A percentile compares a stretch with the other conserved stretches of the same genome.
Evolutionary conservation across 1,140 invertebrate genomes (phyloP).

Genomic region (Andricus grossulariae): DNA sequence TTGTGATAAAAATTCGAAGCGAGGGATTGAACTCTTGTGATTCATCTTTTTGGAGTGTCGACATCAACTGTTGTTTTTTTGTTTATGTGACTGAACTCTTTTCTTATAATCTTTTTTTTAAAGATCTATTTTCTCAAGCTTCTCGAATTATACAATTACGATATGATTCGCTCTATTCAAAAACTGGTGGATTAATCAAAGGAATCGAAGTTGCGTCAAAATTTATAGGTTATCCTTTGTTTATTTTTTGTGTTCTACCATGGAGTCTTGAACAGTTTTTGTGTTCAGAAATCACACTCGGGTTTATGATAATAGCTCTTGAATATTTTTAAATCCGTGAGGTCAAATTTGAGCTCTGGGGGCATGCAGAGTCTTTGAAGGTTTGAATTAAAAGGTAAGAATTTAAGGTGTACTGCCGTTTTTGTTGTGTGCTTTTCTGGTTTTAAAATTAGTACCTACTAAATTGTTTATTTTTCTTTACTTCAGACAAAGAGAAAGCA

Average conservation of each 20-base stretch:
- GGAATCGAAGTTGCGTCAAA: background rate
- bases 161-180: background rate
- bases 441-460: background rate
- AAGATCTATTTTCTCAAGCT: background rate
- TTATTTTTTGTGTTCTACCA: background rate
- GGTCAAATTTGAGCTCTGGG: background rate
- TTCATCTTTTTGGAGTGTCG: background rate
- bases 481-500: too few species aligned
- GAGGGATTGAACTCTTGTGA: background rate
- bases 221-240: constrained; percentile 28
- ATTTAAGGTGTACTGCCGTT: background rate
- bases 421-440: background rate
- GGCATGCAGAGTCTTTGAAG: background rate
- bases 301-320: background rate
- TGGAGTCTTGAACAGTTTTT: background rate
- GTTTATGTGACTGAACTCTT: background rate
- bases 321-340: background rate
- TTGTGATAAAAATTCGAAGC: too few species aligned
- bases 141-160: background rate
- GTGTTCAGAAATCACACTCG: background rate
- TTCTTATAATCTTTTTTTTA: background rate
- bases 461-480: too few species aligned
- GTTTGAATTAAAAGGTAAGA: background rate
- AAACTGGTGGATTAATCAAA: background rate
- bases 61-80: background rate